Evolutionary conservation across 1,140 invertebrate species (phyloP).

Genomic region (Hestina assimilis): DNA sequence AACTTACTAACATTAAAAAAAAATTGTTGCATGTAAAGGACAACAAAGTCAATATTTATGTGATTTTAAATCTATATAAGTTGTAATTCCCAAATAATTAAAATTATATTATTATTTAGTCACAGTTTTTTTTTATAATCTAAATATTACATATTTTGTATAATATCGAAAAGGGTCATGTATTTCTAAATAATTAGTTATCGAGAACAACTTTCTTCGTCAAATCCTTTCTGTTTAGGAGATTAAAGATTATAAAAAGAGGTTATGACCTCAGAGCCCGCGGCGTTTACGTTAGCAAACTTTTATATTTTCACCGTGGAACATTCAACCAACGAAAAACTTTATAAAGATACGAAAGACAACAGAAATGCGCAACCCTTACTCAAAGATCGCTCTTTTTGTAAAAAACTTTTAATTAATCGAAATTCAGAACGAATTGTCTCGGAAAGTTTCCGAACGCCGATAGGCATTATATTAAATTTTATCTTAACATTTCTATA

Average conservation of each 20-base stretch:
- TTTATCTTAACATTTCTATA: too few species aligned
- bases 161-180: too few species aligned
- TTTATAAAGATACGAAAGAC: conserved; percentile 69
- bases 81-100: too few species aligned
- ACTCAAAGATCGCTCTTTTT: conserved; percentile 63
- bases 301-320: conserved; percentile 68
- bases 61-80: too few species aligned
- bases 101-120: too few species aligned
- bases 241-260: conserved; percentile 32
- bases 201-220: too few species aligned
- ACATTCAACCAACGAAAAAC: conserved; percentile 70
- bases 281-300: conserved; percentile 73
- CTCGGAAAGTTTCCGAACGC: neutral
- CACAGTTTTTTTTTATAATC: too few species aligned
- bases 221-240: neutral
- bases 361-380: conserved; percentile 71
- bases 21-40: too few species aligned
- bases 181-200: too few species aligned
- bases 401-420: conserved; percentile 71
- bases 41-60: too few species aligned
- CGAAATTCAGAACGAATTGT: conserved; percentile 47
- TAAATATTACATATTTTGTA: too few species aligned
- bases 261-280: conserved; percentile 38
- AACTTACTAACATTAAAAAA: too few species aligned
- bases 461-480: neutral